A percentile compares a stretch with the other conserved stretches of the same genome.
Conservation (phyloP, 1,140 invertebrate genomes). For the Lepidurus packardi region DNA sequence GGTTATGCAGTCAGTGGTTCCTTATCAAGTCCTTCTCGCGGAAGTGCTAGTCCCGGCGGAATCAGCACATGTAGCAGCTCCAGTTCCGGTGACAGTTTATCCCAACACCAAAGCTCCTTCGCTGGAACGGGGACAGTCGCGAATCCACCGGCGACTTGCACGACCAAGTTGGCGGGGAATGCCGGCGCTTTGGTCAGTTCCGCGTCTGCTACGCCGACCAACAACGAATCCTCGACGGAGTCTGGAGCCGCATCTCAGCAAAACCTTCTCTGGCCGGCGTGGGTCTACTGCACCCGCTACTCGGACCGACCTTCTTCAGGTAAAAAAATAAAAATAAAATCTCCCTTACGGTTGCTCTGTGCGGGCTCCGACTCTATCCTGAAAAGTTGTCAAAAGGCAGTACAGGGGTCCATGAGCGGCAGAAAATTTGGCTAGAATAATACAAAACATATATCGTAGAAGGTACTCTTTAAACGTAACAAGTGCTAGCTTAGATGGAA, state of each 20-base stretch:
- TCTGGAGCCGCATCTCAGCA: conserved; percentile 21
- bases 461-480: too few species aligned
- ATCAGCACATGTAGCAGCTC: conserved; percentile 7
- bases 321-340: conserved; percentile 47
- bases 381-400: neutral
- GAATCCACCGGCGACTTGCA: neutral
- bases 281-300: conserved; percentile 97
- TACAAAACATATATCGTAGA: too few species aligned
- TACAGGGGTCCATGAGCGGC: neutral
- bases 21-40: neutral
- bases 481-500: too few species aligned
- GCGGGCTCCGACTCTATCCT: neutral
- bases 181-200: neutral
- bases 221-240: conserved; percentile 5
- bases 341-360: neutral
- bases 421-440: neutral
- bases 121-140: neutral
- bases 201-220: neutral
- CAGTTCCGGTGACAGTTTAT: neutral
- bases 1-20: neutral
- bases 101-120: neutral
- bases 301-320: conserved; percentile 92
- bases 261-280: conserved; percentile 69
- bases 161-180: neutral
- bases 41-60: neutral